Evolutionary conservation across 2,888 invertebrate species (phyloP).

Genomic region (Drosophila lutescens): DNA sequence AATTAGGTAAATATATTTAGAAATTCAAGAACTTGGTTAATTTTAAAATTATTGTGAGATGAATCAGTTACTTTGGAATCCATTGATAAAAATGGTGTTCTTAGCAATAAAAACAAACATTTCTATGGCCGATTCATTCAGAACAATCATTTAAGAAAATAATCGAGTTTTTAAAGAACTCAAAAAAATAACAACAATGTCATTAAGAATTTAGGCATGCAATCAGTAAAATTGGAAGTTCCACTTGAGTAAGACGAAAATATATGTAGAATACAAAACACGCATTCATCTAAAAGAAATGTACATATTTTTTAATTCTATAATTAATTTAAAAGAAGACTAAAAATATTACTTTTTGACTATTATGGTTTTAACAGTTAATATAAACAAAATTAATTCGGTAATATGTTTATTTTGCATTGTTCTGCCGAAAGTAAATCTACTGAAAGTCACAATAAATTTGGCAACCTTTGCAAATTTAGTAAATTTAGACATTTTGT

Average conservation of each 20-base stretch:
- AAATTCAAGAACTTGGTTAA: neutral
- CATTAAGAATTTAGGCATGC: neutral
- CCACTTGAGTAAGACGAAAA: neutral
- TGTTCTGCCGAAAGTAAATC: neutral
- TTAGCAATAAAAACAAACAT: neutral
- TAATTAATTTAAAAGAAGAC: neutral
- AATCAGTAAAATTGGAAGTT: neutral
- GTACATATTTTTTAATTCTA: neutral
- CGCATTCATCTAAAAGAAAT: neutral
- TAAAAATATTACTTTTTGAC: no score
- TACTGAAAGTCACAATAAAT: neutral
- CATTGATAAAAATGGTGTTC: neutral
- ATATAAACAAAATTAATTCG: no score
- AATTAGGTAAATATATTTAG: neutral
- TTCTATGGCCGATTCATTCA: neutral
- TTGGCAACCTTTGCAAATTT: neutral
- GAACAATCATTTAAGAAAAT: neutral
- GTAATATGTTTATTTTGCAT: no score
- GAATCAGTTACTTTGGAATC: neutral
- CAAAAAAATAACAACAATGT: no score
- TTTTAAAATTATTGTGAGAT: no score
- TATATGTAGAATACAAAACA: neutral
- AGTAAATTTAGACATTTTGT: neutral
- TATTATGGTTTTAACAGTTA: no score
- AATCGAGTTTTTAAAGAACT: neutral